A percentile compares a stretch with the other conserved stretches of the same genome.
phyloP scores from a whole-genome alignment of 2,888 invertebrate genomes.

The Cerastis rubricosa region DNA sequence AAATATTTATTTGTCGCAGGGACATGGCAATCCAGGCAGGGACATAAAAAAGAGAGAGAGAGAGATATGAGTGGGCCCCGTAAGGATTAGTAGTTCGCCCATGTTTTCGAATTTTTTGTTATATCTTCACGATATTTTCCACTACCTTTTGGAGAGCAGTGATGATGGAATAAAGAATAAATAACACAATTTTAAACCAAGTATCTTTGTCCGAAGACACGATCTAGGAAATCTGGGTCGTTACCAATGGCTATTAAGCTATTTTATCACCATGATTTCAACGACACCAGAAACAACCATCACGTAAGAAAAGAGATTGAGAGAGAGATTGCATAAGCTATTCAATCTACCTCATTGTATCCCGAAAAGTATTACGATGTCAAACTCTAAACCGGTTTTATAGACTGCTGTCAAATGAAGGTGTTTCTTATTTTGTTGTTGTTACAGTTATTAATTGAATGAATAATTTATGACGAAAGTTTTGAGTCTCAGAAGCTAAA shows the following conservation, averaged over 20 bases:
- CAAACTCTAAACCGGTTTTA: slow-evolving; percentile 24
- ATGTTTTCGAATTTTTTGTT: not conserved
- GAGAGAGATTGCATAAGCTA: too few species aligned
- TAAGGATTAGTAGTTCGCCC: not conserved
- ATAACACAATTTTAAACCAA: not conserved
- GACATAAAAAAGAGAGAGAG: too few species aligned
- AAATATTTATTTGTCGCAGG: too few species aligned
- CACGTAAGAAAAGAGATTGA: not conserved
- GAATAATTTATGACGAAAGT: slow-evolving; percentile 66
- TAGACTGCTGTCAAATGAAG: slow-evolving; percentile 15
- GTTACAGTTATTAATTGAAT: slow-evolving; percentile 52
- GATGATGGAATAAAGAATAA: not conserved
- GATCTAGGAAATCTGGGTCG: not conserved
- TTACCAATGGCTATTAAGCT: not conserved
- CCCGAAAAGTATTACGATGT: slow-evolving; percentile 17
- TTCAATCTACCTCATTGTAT: too few species aligned
- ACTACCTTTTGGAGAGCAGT: not conserved
- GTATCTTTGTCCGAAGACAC: too few species aligned
- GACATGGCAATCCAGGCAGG: too few species aligned
- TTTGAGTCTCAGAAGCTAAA: slow-evolving; percentile 69
- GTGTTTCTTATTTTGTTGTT: slow-evolving; percentile 12
- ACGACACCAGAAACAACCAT: not conserved
- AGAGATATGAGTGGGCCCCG: not conserved
- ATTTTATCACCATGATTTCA: not conserved
- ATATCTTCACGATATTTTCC: not conserved